These are phyloP conservation scores for Urocyon cinereoargenteus DNA, from an alignment of 2,797 vertebrate species.

Conservation along the genomic window DNA sequence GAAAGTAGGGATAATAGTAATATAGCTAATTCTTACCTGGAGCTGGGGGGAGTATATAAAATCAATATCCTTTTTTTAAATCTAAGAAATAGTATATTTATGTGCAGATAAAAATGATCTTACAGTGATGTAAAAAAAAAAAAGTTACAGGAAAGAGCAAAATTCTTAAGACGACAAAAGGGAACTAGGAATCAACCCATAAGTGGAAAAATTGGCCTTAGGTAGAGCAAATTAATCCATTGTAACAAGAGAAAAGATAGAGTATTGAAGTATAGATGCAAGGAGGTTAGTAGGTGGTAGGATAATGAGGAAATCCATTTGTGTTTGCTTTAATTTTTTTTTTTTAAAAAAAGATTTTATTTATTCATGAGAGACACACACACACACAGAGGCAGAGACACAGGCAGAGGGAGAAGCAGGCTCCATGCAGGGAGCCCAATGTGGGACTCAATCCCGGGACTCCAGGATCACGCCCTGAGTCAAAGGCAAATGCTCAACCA, in stretches of 20 bases:
- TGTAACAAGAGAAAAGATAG: neutral
- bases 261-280: neutral
- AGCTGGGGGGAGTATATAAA: neutral
- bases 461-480: too few species aligned
- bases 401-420: too few species aligned
- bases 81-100: neutral
- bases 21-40: neutral
- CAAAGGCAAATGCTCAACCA: too few species aligned
- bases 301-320: neutral
- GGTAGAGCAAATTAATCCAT: neutral
- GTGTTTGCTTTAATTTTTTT: neutral
- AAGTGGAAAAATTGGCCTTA: neutral
- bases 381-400: too few species aligned
- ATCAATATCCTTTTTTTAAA: neutral
- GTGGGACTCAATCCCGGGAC: too few species aligned
- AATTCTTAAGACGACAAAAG: neutral
- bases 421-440: too few species aligned
- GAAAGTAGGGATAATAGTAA: neutral
- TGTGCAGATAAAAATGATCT: neutral
- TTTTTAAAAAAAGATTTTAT: too few species aligned
- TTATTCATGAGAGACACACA: too few species aligned
- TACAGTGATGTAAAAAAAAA: neutral
- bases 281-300: neutral
- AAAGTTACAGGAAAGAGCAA: neutral
- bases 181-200: neutral